Base-by-base conservation (phyloP, 1,140 invertebrate species). In the Caenorhabditis inopinata region DNA sequence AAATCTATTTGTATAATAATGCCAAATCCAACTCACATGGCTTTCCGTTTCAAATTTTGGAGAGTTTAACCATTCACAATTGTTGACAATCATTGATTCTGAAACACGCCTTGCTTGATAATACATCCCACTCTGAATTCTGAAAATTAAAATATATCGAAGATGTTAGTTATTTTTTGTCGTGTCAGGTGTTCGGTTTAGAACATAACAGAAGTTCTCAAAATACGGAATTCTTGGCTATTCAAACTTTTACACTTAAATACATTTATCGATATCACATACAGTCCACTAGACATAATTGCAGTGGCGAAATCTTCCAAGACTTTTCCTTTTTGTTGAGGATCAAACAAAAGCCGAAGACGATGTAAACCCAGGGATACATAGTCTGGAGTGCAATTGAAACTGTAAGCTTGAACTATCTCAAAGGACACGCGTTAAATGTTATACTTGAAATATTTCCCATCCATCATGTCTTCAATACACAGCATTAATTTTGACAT, bases 381-480 rank as follows among this genome's bases (percentile, higher is more conserved):
- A 14, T 53, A 53, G 9, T 53, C 49, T 2, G 49, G 21, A 25
- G 49, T 53, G 49, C 49, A 25, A 11, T 53, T 53, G 23, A 12
- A 25, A 11, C 49, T 53, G 23, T 2, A 1, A 25, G 27, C 49
- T 25, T 53, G 21, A 53, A 53, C 12, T 25, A 53, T 53, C 27
- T 53, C 18, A n/a, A n/a, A n/a, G n/a, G n/a, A n/a, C n/a, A n/a
- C n/a, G n/a, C n/a, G n/a, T n/a, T n/a, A n/a, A n/a, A n/a, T n/a
- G n/a, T n/a, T n/a, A 1, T 53, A 53, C 49, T 25, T 53, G 21
- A 53, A 53, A 25, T 25, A 53, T 53, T 53, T 53, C 18, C 49
- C 49, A 53, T 53, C 49, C 49, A 53, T 53, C 49, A 53, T 23
- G 27, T 53, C 49, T 25, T 53, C 21, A 53, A 53, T 53, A 53